Percentiles rank a stretch among this genome's conserved stretches.
phyloP scores from a whole-genome alignment of 2,113 vertebrate genomes.

The Oophaga pumilio region DNA sequence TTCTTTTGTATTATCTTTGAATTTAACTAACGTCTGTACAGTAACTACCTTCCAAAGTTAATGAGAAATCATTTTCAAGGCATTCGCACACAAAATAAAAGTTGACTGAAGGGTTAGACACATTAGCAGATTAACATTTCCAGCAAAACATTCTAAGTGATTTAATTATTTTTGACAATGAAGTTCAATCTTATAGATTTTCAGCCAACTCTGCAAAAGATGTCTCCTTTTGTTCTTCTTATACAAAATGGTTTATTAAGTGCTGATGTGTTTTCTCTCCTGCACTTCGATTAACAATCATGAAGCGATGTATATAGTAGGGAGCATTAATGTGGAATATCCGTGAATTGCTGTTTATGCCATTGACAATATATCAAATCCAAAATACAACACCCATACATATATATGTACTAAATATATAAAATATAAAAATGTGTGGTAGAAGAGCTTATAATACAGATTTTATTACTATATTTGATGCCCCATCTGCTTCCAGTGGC shows the following conservation, averaged over 20 bases:
- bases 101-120: conserved; percentile 17
- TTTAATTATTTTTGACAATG: conserved; percentile 41
- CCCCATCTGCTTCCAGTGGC: too few species aligned
- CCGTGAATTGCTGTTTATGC: background rate
- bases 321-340: background rate
- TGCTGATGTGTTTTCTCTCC: background rate
- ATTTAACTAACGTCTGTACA: background rate
- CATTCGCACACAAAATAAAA: conserved; percentile 39
- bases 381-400: background rate
- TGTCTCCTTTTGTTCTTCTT: background rate
- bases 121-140: conserved; percentile 25
- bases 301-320: background rate
- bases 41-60: conserved; percentile 24
- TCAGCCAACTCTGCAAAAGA: conserved; percentile 1
- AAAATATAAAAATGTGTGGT: too few species aligned
- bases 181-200: conserved; percentile 26
- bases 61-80: conserved; percentile 24
- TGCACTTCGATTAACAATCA: background rate
- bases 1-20: conserved; percentile 9
- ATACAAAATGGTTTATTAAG: conserved; percentile 10
- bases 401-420: too few species aligned
- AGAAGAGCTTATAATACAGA: too few species aligned
- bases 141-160: conserved; percentile 31
- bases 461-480: too few species aligned
- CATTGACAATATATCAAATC: background rate